Conservation (phyloP, 1,140 invertebrate genomes). For the Asbolus verrucosus region DNA sequence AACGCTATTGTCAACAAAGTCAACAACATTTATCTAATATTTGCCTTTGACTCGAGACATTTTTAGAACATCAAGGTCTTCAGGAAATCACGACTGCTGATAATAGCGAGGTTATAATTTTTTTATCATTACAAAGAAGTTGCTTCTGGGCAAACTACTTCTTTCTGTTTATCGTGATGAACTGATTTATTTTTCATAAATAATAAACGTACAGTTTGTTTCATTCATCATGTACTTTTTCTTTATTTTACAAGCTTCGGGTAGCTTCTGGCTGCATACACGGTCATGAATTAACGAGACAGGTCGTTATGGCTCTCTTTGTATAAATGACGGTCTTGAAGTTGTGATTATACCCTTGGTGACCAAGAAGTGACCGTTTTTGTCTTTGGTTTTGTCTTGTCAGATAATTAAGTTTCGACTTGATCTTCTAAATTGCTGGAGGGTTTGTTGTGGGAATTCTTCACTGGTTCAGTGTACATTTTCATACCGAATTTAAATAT, state of each 20-base stretch:
- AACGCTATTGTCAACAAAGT: background rate
- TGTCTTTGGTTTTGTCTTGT: background rate
- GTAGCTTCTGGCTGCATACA: conserved; percentile 2
- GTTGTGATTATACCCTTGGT: background rate
- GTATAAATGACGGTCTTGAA: background rate
- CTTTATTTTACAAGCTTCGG: background rate
- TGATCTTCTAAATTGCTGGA: background rate
- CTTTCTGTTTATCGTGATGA: no score
- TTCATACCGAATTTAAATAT: conserved; percentile 18
- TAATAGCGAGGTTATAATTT: no score
- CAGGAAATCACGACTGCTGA: no score
- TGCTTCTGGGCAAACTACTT: no score
- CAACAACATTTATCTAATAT: no score
- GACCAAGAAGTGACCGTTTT: background rate
- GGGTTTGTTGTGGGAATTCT: conserved; percentile 9
- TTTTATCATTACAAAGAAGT: no score
- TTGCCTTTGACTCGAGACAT: no score
- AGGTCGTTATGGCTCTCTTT: background rate
- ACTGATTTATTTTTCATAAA: no score
- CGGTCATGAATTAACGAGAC: background rate
- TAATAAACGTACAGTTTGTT: background rate
- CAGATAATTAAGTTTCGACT: background rate
- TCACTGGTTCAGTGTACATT: background rate
- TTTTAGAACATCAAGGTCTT: no score
- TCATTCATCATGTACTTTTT: background rate